These are phyloP conservation scores for Drosophila prolongata DNA, from an alignment of 2,888 invertebrate species.

Conservation along the genomic window DNA sequence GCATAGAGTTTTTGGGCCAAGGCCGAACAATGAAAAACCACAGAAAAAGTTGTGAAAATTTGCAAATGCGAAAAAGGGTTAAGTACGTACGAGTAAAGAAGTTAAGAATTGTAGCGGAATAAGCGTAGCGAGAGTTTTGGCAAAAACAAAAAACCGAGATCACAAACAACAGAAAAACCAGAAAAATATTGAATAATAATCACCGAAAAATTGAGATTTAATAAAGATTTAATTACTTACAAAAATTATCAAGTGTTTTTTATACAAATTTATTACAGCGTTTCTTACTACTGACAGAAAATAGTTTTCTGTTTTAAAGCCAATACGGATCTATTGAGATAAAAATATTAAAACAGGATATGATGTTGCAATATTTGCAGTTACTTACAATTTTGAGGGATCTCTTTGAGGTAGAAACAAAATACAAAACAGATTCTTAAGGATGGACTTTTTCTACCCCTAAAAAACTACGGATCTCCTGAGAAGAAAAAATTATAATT, in stretches of 20 bases:
- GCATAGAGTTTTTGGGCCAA: slow-evolving; percentile 23
- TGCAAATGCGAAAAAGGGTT: slow-evolving; percentile 27
- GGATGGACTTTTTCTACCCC: no score
- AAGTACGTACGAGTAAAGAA: slow-evolving; percentile 24
- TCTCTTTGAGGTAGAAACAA: no score
- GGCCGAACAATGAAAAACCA: slow-evolving; percentile 39
- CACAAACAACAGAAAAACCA: slow-evolving; percentile 20
- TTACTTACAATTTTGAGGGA: no score
- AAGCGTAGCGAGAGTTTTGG: slow-evolving; percentile 44
- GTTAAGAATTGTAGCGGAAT: slow-evolving; percentile 38
- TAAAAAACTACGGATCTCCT: no score
- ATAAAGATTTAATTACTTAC: slow-evolving; percentile 78
- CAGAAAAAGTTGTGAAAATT: slow-evolving; percentile 48
- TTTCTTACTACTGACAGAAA: no score
- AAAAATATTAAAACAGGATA: no score
- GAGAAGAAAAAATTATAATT: no score
- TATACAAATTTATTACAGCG: neutral
- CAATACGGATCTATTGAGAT: no score
- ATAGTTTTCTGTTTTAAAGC: no score
- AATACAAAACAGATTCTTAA: no score
- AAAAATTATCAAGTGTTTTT: slow-evolving; percentile 27
- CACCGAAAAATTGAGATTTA: slow-evolving; percentile 77
- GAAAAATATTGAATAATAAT: slow-evolving; percentile 80
- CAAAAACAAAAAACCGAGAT: slow-evolving; percentile 29
- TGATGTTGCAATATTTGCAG: no score